Percentiles rank a stretch among this genome's conserved stretches.
Conservation (phyloP, 2,113 vertebrate genomes). For the Jaculus jaculus region DNA sequence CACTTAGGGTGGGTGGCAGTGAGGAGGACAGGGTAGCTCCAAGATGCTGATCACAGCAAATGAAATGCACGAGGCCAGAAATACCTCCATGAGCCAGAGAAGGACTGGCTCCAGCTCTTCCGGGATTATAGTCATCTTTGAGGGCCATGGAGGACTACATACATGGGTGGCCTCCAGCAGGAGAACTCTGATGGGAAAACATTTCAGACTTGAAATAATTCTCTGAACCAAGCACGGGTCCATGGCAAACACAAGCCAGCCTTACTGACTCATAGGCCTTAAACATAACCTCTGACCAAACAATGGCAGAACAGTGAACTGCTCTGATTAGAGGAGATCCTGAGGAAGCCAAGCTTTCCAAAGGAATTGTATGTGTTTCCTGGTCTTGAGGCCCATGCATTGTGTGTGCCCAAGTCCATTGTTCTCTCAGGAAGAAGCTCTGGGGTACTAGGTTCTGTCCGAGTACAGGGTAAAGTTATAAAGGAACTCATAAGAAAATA, state of each 20-base stretch:
- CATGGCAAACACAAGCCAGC: background rate
- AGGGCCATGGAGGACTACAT: background rate
- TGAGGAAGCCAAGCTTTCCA: background rate
- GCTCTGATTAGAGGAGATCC: background rate
- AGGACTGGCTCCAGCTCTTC: background rate
- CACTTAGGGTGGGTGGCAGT: background rate
- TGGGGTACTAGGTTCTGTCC: background rate
- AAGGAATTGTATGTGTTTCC: background rate
- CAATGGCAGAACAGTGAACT: background rate
- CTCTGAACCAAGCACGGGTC: background rate
- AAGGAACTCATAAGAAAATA: background rate
- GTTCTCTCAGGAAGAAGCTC: background rate
- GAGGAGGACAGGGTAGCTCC: background rate
- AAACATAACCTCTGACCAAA: background rate
- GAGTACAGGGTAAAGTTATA: background rate
- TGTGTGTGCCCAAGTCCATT: no score
- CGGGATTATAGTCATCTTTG: background rate
- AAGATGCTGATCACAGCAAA: no score
- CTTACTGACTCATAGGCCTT: background rate
- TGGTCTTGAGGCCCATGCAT: background rate
- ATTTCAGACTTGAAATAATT: background rate
- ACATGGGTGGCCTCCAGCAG: no score
- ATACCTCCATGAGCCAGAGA: background rate
- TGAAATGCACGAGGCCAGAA: background rate
- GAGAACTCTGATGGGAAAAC: no score